A percentile compares a stretch with the other conserved stretches of the same genome.
Conservation (phyloP, 2,113 vertebrate species). For the Vicugna pacos region DNA sequence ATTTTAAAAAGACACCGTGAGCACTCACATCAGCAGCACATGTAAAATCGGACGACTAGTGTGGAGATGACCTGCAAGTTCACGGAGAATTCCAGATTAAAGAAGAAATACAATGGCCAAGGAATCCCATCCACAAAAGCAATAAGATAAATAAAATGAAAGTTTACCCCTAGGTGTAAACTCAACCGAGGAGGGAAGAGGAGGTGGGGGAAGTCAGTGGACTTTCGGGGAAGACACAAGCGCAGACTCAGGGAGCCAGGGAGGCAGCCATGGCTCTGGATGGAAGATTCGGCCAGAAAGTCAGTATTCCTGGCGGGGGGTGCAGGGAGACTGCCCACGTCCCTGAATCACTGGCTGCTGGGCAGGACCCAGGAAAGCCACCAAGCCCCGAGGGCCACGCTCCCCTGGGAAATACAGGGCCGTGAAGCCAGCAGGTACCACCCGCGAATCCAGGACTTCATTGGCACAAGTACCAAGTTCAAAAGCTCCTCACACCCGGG, state of each 20-base stretch:
- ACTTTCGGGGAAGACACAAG: background rate
- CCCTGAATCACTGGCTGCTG: background rate
- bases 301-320: background rate
- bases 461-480: background rate
- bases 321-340: background rate
- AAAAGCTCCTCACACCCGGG: background rate
- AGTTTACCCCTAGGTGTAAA: background rate
- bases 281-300: background rate
- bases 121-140: background rate
- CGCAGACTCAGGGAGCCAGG: background rate
- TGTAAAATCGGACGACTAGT: slow-evolving; percentile 9
- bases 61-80: background rate
- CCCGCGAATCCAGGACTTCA: background rate
- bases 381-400: background rate
- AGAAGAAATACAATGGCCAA: background rate
- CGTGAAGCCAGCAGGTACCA: background rate
- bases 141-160: background rate
- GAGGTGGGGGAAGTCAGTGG: background rate
- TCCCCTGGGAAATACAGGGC: background rate
- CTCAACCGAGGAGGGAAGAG: background rate
- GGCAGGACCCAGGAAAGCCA: background rate
- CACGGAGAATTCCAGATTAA: background rate
- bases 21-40: background rate
- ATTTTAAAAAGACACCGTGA: background rate
- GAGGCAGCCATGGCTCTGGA: background rate